phyloP scores from a whole-genome alignment of 1,140 invertebrate species.

The Drosophila sp. region DNA sequence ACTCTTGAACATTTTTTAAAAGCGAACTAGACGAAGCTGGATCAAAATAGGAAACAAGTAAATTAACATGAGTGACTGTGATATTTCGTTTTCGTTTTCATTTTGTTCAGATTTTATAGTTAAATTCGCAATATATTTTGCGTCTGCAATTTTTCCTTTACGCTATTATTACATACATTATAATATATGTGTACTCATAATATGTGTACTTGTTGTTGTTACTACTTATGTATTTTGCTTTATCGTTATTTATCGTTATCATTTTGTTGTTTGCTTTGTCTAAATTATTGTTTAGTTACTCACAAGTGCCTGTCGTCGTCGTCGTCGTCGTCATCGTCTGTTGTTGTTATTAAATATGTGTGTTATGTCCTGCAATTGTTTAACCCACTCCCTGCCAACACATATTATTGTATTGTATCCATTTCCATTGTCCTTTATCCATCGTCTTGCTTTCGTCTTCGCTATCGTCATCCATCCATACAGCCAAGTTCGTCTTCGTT shows the following conservation, averaged over 20 bases:
- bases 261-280: constrained; percentile 73
- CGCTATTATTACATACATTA: constrained; percentile 49
- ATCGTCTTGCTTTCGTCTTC: constrained; percentile 27
- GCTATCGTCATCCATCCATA: constrained; percentile 49
- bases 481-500: constrained; percentile 33
- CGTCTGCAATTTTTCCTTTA: constrained; percentile 49
- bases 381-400: constrained; percentile 12
- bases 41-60: constrained; percentile 17
- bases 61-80: constrained; percentile 18
- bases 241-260: constrained; percentile 74
- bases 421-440: constrained; percentile 7
- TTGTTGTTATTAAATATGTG: constrained; percentile 43
- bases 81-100: constrained; percentile 2
- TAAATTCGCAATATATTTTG: constrained; percentile 62
- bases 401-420: constrained; percentile 21
- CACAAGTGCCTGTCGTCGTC: constrained; percentile 74
- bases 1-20: constrained; percentile 33
- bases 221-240: constrained; percentile 66
- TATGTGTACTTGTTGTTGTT: constrained; percentile 56
- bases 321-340: constrained; percentile 44
- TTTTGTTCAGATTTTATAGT: constrained; percentile 39
- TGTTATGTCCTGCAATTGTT: constrained; percentile 3
- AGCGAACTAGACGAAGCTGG: constrained; percentile 39
- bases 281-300: constrained; percentile 84
- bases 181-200: constrained; percentile 8